Conservation (phyloP, 53 echinoderm and acorn worm species). For the Holothuria leucospilota region DNA sequence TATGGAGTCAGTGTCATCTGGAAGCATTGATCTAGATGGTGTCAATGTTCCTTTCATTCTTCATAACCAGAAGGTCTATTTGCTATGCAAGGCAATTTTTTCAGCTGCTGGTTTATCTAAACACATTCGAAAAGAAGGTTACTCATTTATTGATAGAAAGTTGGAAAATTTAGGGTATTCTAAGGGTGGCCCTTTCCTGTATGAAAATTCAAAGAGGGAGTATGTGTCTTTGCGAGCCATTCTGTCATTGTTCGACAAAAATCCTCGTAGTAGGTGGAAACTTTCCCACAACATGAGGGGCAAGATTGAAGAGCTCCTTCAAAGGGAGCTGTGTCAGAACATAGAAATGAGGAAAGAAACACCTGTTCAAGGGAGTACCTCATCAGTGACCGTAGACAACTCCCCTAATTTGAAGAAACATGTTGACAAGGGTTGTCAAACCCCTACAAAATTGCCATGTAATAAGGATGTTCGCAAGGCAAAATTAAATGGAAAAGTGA, state of each 20-base stretch:
- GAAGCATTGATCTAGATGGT: too few species aligned
- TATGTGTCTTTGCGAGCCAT: neutral
- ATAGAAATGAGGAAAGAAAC: neutral
- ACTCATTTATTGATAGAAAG: conserved; percentile 5
- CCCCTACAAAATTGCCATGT: too few species aligned
- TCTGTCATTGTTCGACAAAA: neutral
- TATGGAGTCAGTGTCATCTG: too few species aligned
- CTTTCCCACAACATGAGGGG: neutral
- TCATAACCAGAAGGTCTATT: too few species aligned
- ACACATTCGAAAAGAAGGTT: conserved; percentile 14
- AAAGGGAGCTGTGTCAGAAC: neutral
- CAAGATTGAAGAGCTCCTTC: neutral
- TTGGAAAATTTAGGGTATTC: conserved; percentile 5
- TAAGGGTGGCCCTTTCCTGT: neutral
- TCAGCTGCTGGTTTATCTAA: neutral
- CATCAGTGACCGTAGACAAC: too few species aligned
- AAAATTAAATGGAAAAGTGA: neutral
- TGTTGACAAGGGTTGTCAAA: too few species aligned
- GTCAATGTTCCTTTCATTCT: neutral
- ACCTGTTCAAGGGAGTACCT: neutral
- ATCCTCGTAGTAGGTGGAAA: conserved; percentile 2
- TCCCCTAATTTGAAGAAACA: too few species aligned
- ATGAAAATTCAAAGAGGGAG: neutral
- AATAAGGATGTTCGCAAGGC: too few species aligned
- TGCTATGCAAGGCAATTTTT: neutral